phyloP scores from a whole-genome alignment of 2,113 vertebrate genomes.

The Nettapus auritus region DNA sequence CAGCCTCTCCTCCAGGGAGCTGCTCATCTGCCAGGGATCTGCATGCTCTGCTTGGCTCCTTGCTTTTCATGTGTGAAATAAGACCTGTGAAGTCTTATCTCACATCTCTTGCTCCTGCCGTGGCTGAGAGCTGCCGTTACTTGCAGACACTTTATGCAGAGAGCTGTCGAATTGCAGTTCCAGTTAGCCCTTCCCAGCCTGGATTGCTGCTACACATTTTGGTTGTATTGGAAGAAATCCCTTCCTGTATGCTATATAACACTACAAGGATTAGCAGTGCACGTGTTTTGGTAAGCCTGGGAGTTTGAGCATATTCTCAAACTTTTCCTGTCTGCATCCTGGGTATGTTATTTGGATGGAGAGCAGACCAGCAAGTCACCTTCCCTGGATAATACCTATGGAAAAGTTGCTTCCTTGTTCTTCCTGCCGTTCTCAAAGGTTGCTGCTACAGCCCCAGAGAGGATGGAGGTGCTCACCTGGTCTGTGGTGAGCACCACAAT shows the following conservation, averaged over 20 bases:
- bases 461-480: neutral
- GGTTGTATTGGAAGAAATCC: neutral
- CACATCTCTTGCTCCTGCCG: accelerated
- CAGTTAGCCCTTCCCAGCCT: neutral
- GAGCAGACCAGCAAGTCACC: neutral
- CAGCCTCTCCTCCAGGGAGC: neutral
- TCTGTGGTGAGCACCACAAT: neutral
- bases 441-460: neutral
- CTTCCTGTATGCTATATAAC: neutral
- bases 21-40: neutral
- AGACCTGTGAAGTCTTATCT: accelerated
- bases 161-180: neutral
- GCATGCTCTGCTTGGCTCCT: neutral
- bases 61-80: neutral
- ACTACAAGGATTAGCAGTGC: neutral
- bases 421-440: neutral
- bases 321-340: neutral
- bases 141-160: accelerated
- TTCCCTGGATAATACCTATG: neutral
- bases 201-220: neutral
- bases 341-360: neutral
- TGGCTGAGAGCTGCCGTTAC: neutral
- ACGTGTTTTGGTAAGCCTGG: neutral
- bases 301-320: neutral
- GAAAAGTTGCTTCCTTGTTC: neutral